A percentile compares a stretch with the other conserved stretches of the same genome.
Evolutionary conservation across 1,140 invertebrate genomes (phyloP).

Genomic region (Plodia interpunctella): DNA sequence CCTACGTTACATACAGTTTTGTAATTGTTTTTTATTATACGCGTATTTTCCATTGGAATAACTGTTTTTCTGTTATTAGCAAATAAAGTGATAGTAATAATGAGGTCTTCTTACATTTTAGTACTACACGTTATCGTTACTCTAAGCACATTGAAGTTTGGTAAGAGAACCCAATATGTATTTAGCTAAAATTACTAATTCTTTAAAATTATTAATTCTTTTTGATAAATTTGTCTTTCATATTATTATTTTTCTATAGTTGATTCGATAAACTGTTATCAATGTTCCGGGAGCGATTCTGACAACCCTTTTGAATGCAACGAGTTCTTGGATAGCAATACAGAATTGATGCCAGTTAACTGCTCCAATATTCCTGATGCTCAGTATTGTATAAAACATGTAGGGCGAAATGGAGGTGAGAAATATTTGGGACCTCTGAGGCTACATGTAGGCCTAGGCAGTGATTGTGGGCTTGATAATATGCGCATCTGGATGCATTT

Average conservation of each 20-base stretch:
- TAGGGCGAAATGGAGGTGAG: constrained; percentile 95
- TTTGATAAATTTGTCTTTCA: constrained; percentile 24
- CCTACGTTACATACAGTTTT: too few species aligned
- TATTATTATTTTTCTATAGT: constrained; percentile 70
- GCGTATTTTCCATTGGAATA: too few species aligned
- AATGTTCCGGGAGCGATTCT: constrained; percentile 90
- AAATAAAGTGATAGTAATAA: constrained; percentile 13
- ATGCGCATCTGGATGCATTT: not conserved
- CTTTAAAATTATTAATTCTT: too few species aligned
- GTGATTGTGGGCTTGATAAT: constrained; percentile 15
- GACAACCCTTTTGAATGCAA: constrained; percentile 90
- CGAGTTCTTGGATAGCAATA: constrained; percentile 86
- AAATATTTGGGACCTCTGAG: constrained; percentile 1
- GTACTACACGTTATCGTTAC: not conserved
- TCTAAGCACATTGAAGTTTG: not conserved
- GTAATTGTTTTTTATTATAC: too few species aligned
- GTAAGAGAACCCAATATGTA: constrained; percentile 8
- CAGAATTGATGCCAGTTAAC: constrained; percentile 82
- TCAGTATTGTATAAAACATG: constrained; percentile 95
- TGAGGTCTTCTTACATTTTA: not conserved
- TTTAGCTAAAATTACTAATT: constrained; percentile 21
- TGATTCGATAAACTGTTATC: constrained; percentile 88
- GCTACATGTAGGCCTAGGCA: not conserved
- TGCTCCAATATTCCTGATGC: constrained; percentile 90
- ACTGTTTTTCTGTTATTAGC: too few species aligned